Evolutionary conservation across 2,113 vertebrate species (phyloP).

Genomic region (Strigops habroptila): DNA sequence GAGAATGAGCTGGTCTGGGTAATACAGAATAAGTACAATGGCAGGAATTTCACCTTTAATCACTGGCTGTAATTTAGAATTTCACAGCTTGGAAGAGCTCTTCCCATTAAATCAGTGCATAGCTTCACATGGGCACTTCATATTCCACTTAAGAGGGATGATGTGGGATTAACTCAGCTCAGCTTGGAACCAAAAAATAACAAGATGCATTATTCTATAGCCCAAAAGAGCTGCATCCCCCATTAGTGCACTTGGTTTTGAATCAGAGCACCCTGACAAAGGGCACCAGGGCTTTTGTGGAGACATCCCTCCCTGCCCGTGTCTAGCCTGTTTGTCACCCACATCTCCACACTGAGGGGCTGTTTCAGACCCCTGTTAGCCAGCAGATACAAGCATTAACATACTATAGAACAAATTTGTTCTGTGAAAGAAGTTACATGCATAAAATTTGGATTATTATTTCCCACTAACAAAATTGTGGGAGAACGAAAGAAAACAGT

Average conservation of each 20-base stretch:
- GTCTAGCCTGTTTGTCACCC: background rate
- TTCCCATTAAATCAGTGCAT: background rate
- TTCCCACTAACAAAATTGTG: background rate
- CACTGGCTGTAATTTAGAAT: background rate
- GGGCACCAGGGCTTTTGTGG: background rate
- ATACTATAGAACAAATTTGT: rapidly evolving
- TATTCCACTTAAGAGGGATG: background rate
- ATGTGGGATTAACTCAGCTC: background rate
- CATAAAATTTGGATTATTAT: background rate
- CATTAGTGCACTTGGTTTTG: background rate
- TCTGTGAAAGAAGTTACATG: background rate
- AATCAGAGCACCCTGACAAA: background rate
- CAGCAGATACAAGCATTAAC: background rate
- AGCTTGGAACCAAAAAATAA: background rate
- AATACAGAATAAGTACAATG: background rate
- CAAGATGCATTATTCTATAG: background rate
- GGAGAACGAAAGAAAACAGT: background rate
- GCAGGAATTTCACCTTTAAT: background rate
- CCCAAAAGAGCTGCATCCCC: background rate
- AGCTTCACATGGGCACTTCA: background rate
- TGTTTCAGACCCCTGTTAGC: background rate
- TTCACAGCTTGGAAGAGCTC: background rate
- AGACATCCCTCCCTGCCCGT: no score
- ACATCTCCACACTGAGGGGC: background rate
- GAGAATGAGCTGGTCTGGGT: background rate